Conservation (phyloP, 2,888 invertebrate species). For the Pyrgus malvae region DNA sequence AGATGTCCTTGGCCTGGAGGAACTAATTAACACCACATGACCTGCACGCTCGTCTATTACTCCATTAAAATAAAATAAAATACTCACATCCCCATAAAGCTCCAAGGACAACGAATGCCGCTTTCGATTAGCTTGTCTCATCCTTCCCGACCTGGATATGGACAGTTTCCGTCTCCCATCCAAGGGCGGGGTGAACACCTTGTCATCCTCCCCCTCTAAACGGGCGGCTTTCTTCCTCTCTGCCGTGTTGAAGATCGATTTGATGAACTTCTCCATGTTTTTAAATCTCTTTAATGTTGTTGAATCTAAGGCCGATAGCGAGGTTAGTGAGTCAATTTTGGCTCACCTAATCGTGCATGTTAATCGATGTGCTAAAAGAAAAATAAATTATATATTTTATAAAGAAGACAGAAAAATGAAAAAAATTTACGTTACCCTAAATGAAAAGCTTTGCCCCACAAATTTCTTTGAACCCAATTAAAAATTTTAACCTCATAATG, state of each 20-base stretch:
- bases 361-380: too few relatives aligned
- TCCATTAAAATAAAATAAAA: too few relatives aligned
- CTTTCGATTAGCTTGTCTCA: constrained; percentile 80
- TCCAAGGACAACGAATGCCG: constrained; percentile 76
- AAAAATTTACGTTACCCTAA: too few relatives aligned
- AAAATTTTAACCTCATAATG: too few relatives aligned
- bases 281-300: background rate
- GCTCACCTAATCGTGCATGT: too few relatives aligned
- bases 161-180: constrained; percentile 69
- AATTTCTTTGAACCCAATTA: too few relatives aligned
- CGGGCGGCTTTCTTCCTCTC: constrained; percentile 50
- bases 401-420: too few relatives aligned
- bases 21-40: too few relatives aligned
- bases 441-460: too few relatives aligned
- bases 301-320: background rate
- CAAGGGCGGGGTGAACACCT: constrained; percentile 45
- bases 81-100: constrained; percentile 76
- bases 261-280: constrained; percentile 70
- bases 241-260: constrained; percentile 60
- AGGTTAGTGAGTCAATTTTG: background rate
- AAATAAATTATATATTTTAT: too few relatives aligned
- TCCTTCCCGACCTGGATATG: constrained; percentile 83
- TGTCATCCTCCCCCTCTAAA: constrained; percentile 56
- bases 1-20: too few relatives aligned
- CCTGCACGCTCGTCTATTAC: too few relatives aligned